Conservation (phyloP, 23 tunicate species). For the Botrylloides violaceus region DNA sequence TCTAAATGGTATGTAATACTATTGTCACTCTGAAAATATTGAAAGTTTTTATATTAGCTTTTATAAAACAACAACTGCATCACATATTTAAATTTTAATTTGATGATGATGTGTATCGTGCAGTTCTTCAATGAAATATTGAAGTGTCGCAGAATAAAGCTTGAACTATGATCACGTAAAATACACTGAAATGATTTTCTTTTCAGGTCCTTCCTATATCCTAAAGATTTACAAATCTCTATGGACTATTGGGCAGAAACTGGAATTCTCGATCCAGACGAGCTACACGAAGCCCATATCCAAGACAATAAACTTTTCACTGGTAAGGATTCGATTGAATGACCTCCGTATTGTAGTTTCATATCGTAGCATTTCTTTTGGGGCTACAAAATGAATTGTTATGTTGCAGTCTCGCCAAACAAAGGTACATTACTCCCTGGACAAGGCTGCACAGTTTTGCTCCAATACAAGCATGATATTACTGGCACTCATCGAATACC, state of each 20-base stretch:
- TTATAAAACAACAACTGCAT: no score
- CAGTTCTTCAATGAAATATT: background rate
- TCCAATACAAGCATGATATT: conserved; percentile 77
- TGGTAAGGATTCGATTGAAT: no score
- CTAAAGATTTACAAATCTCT: conserved; percentile 78
- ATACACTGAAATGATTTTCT: background rate
- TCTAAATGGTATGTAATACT: conserved; percentile 47
- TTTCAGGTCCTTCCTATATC: conserved; percentile 72
- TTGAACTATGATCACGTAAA: background rate
- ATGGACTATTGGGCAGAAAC: conserved; percentile 88
- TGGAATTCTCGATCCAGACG: conserved; percentile 63
- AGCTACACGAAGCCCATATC: conserved; percentile 77
- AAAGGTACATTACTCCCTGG: conserved; percentile 58
- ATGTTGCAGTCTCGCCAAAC: conserved; percentile 54
- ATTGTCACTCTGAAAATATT: background rate
- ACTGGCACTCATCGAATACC: conserved; percentile 91
- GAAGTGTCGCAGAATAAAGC: no score
- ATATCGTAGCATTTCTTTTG: no score
- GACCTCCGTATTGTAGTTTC: no score
- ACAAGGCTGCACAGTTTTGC: conserved; percentile 36
- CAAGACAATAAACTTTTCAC: conserved; percentile 82
- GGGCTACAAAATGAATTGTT: no score
- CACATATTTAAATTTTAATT: background rate
- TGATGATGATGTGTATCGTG: background rate
- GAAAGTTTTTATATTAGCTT: background rate